Percentiles rank a stretch among this genome's conserved stretches.
Evolutionary conservation across 2,113 vertebrate species (phyloP).

Genomic region (Cololabis saira): DNA sequence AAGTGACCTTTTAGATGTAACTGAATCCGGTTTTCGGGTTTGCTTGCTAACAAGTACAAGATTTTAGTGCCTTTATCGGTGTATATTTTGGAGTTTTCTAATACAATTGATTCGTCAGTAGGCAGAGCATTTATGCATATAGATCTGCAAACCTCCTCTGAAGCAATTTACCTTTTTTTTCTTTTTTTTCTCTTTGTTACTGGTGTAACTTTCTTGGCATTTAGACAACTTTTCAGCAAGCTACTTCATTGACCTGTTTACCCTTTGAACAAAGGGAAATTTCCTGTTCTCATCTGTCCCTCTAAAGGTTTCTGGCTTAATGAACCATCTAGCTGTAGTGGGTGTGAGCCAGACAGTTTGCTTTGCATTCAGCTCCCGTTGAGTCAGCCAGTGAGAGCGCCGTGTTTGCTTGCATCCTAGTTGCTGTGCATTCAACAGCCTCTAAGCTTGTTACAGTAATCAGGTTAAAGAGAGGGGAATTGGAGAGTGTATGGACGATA

Average conservation of each 20-base stretch:
- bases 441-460: conserved; percentile 81
- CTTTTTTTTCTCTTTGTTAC: neutral
- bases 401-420: conserved; percentile 56
- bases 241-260: conserved; percentile 20
- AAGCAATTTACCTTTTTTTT: neutral
- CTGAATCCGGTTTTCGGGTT: too few species aligned
- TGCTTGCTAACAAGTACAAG: too few species aligned
- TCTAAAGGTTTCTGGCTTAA: conserved; percentile 33
- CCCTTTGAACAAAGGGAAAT: conserved; percentile 23
- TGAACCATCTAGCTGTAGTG: conserved; percentile 34
- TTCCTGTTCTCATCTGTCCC: conserved; percentile 28
- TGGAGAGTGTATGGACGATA: conserved; percentile 53
- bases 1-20: too few species aligned
- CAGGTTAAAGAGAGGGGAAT: conserved; percentile 75
- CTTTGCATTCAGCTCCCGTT: conserved; percentile 42
- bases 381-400: conserved; percentile 39
- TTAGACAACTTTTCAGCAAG: conserved; percentile 4
- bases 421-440: conserved; percentile 61
- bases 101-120: too few species aligned
- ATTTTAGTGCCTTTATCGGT: too few species aligned
- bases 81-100: too few species aligned
- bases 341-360: conserved; percentile 33
- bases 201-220: conserved; percentile 2
- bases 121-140: too few species aligned
- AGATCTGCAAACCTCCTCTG: too few species aligned